Conservation (phyloP, 2,113 vertebrate species). For the Chloropsis cyanopogon region DNA sequence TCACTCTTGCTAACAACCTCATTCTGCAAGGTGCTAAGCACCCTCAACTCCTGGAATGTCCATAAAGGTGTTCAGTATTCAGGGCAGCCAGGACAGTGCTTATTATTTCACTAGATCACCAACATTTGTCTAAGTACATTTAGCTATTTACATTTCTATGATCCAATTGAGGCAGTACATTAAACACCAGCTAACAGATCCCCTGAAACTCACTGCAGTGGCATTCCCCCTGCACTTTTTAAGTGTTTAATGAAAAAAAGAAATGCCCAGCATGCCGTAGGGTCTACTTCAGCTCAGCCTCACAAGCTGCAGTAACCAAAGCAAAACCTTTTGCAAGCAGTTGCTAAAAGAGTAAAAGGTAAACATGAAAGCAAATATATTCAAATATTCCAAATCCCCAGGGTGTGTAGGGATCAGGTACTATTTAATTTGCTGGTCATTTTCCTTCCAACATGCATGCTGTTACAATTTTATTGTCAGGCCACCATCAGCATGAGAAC, state of each 20-base stretch:
- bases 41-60: not conserved
- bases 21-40: not conserved
- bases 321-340: not conserved
- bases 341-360: not conserved
- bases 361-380: not conserved
- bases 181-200: not conserved
- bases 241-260: not conserved
- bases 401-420: not conserved
- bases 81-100: not conserved
- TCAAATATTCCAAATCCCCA: not conserved
- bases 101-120: not conserved
- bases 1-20: not conserved
- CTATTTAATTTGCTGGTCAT: not conserved
- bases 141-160: not conserved
- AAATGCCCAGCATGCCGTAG: not conserved
- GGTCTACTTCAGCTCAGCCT: not conserved
- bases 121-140: not conserved
- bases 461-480: not conserved
- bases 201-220: not conserved
- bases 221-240: not conserved
- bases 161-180: not conserved
- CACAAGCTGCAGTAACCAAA: not conserved
- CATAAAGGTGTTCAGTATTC: not conserved
- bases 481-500: not conserved
- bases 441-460: not conserved